These are phyloP conservation scores for Oxyura jamaicensis DNA, from an alignment of 2,113 vertebrate genomes.

Conservation along the genomic window DNA sequence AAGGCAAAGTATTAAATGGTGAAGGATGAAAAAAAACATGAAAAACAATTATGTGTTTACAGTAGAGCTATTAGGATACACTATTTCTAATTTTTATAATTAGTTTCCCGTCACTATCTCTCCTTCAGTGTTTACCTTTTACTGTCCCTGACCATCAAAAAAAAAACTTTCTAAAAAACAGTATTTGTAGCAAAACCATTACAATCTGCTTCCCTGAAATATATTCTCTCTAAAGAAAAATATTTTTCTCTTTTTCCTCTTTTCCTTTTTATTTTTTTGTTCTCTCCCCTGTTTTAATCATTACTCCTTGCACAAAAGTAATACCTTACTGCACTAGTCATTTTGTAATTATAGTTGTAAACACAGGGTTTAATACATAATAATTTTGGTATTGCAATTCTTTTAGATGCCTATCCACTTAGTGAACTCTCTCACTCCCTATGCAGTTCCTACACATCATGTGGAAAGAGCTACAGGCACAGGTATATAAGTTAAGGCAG, in stretches of 20 bases:
- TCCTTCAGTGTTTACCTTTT: slow-evolving; percentile 4
- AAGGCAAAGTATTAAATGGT: slow-evolving; percentile 5
- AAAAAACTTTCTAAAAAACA: background rate
- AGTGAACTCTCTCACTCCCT: background rate
- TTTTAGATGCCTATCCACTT: background rate
- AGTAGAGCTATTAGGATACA: slow-evolving; percentile 3
- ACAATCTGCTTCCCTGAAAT: background rate
- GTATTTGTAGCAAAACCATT: background rate
- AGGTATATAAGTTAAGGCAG: background rate
- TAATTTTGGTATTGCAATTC: background rate
- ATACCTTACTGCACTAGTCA: background rate
- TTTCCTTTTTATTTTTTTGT: background rate
- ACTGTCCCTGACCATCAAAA: background rate
- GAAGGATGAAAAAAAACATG: background rate
- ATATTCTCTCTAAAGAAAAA: background rate
- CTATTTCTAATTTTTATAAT: slow-evolving; percentile 33
- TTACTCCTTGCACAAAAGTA: background rate
- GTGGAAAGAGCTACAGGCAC: background rate
- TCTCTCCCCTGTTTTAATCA: rapidly evolving
- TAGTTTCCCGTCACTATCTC: background rate
- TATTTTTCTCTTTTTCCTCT: too few species aligned
- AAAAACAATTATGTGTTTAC: slow-evolving; percentile 45
- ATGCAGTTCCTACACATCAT: background rate
- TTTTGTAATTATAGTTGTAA: background rate
- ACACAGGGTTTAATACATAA: background rate